Evolutionary conservation across 1,140 invertebrate genomes (phyloP).

Genomic region (Cotesia chilonis): DNA sequence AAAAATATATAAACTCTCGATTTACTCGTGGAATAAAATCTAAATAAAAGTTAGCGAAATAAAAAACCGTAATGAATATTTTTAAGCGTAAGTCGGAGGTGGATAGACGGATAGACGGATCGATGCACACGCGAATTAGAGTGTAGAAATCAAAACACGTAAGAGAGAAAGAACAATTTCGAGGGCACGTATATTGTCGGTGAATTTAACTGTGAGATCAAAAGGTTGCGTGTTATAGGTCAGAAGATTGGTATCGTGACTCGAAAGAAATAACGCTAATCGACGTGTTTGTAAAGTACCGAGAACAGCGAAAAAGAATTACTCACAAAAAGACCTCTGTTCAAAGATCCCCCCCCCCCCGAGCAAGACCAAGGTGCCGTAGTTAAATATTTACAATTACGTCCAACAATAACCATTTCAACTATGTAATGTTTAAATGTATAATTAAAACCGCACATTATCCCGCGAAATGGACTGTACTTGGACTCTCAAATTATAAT

Average conservation of each 20-base stretch:
- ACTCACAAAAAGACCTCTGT: not conserved
- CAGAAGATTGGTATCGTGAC: constrained; percentile 31
- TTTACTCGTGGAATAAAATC: no score
- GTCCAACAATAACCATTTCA: no score
- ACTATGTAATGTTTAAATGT: no score
- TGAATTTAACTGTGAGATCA: constrained; percentile 30
- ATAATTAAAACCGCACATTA: no score
- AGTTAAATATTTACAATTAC: no score
- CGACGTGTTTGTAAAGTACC: constrained; percentile 32
- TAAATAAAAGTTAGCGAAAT: no score
- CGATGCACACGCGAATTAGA: constrained; percentile 20
- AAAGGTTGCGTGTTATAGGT: constrained; percentile 30
- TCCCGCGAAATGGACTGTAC: no score
- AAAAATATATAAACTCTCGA: no score
- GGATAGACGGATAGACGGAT: constrained; percentile 28
- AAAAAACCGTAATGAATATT: not conserved
- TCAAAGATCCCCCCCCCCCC: no score
- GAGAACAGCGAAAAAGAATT: not conserved
- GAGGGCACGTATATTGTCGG: not conserved
- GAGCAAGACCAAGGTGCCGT: no score
- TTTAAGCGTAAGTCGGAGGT: not conserved
- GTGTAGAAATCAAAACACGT: constrained; percentile 18
- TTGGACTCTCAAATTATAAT: no score
- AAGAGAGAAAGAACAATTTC: constrained; percentile 20
- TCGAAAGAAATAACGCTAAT: constrained; percentile 38